Conservation (phyloP, 2,797 vertebrate genomes). For the Balearica regulorum region DNA sequence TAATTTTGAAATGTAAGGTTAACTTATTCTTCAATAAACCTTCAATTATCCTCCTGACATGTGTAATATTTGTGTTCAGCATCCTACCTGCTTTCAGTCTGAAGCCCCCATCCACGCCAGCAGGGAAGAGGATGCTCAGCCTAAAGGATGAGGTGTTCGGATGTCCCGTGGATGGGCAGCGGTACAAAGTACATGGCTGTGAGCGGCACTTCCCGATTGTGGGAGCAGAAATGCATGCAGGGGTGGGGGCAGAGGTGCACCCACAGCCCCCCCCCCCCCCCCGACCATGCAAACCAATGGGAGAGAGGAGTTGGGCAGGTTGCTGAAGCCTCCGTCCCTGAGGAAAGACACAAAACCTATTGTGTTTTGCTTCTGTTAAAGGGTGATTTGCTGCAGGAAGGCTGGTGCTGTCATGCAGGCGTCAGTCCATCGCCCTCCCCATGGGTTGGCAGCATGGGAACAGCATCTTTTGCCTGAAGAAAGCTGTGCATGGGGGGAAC, state of each 20-base stretch:
- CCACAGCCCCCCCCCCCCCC: not conserved
- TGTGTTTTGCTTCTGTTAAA: not conserved
- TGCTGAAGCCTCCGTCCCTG: not conserved
- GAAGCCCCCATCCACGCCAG: rapidly evolving
- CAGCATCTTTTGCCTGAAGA: not conserved
- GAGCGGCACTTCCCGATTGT: rapidly evolving
- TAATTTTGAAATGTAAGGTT: not conserved
- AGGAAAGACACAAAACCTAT: not conserved
- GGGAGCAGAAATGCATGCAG: not conserved
- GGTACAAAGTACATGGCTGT: not conserved
- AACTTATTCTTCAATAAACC: not conserved
- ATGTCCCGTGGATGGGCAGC: not conserved
- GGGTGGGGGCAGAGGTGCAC: not conserved
- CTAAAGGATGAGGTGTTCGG: not conserved
- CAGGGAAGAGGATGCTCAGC: not conserved
- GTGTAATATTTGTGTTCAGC: not conserved
- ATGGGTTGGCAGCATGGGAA: not conserved
- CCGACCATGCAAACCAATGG: not conserved
- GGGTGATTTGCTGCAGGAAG: not conserved
- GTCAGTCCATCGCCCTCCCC: rapidly evolving
- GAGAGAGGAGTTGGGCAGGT: not conserved
- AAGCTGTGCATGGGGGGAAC: not conserved
- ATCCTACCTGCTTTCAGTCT: not conserved
- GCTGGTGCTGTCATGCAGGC: not conserved
- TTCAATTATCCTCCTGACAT: not conserved